Evolutionary conservation across 2,888 invertebrate genomes (phyloP), one percentile per base, ranked within the genome.

Genomic region (Microctonus aethiopoides): DNA sequence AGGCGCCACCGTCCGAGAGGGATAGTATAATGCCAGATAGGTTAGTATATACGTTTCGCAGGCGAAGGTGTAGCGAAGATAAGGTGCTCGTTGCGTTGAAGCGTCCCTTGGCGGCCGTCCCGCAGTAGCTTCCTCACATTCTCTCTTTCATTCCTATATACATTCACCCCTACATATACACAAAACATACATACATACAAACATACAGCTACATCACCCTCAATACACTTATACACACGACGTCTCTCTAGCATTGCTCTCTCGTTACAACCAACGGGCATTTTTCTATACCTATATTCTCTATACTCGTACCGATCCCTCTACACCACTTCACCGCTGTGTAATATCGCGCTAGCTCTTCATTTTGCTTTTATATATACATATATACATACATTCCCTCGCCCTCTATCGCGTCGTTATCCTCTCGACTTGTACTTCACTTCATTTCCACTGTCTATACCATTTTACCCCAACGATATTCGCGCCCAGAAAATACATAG

Each of bases 61-160:
- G 76, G 75, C 75, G 74, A 81, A 82, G 82, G 79, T 81, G 81
- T 78, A 80, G 83, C 79, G 68, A 78, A 83, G 84, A 85, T 85
- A 85, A 84, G 84, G 81, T 79, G 83, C 81, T 84, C 84, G 83
- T 84, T 83, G 82, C 82, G 80, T 81, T 80, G 82, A 84, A 83
- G 76, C 83, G 83, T 84, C 84, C 84, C 84, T 78, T 76, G 81
- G 81, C 78, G 83, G 77, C 80, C 80, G 80, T 84, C 79, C 75
- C 76, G 76, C 76, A 70, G 72, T 76, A 67, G 70, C 62, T 73
- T 64, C 72, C 67, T 52, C 66, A 57, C 70, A 39, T 62, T 54
- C 54, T 22, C 36, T 39, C 56, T 34, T 56, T 41, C 51, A 20
- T 7, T 32, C 20, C 9, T 34, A 16, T 22, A 63, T 32, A 63